Base-by-base conservation (phyloP, 2,888 invertebrate genomes). In the Heliconius erato region DNA sequence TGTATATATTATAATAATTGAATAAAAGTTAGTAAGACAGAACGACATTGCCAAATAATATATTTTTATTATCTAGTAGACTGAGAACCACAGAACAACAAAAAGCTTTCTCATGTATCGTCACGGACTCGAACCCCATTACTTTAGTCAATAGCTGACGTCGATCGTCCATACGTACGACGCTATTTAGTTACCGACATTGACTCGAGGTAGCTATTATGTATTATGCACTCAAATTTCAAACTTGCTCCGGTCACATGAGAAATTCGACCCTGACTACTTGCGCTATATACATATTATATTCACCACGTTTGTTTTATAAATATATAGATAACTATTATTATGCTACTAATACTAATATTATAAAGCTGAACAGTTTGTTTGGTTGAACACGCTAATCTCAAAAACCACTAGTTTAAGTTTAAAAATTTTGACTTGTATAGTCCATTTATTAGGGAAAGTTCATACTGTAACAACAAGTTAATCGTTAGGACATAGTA, bases 161-260 rank as follows among this genome's bases (percentile, higher is more conserved):
- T 83, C 79, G 74, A 79, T 77, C 72, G 79, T 80, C 84, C 80
- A 86, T 86, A 88, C 86, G 84, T 85, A 87, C 86, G 84, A 87
- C 86, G 86, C 86, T 86, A 86, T 87, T 87, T 86, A 86, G 87
- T 87, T 86, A 85, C 87, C 79, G 85, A 82, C 86, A 86, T 87
- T 85, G 86, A 87, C 84, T 86, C 83, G 84, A 87, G 85, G 84
- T 85, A 86, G 86, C 86, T 86, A 87, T 88, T 88, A 87, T 87
- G 86, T 86, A 88, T 87, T 87, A 87, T 87, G 86, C 85, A 86
- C 85, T 88, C 23, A 86, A 88, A 88, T 87, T 86, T 87, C 85
- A 81, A 78, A 83, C 35, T 49, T 32, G 54, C 84, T 84, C 83
- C 80, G 79, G 77, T 79, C 23, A 74, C 59, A n/a, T n/a, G 59